Conservation (phyloP, 2,113 vertebrate species). For the Podilymbus podiceps region DNA sequence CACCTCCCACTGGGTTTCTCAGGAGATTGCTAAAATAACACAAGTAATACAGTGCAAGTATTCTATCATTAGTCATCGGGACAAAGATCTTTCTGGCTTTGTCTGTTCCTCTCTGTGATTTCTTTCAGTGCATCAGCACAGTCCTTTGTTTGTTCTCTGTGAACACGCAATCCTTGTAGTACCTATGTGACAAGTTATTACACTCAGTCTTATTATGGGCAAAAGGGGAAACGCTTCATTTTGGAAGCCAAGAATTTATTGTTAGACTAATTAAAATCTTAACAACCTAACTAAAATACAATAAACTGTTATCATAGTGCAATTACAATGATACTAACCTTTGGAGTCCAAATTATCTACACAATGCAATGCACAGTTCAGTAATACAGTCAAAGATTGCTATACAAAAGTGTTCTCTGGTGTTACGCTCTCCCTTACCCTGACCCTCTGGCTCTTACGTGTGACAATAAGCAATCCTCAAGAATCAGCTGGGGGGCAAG, state of each 20-base stretch:
- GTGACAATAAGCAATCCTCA: neutral
- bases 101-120: neutral
- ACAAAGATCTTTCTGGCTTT: neutral
- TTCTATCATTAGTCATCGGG: neutral
- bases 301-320: neutral
- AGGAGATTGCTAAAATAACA: conserved; percentile 10
- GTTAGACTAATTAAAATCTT: conserved; percentile 21
- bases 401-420: neutral
- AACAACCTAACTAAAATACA: conserved; percentile 8
- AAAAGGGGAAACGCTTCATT: neutral
- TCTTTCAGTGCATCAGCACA: neutral
- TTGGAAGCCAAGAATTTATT: neutral
- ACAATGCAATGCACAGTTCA: neutral
- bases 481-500: neutral
- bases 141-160: neutral
- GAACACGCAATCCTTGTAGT: neutral
- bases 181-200: neutral
- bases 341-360: neutral
- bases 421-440: neutral
- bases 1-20: conserved; percentile 20
- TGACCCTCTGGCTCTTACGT: neutral
- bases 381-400: neutral
- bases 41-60: conserved; percentile 5
- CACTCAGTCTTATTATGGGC: neutral
- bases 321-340: neutral